Percentiles rank a stretch among this genome's conserved stretches.
These are phyloP conservation scores for Chrysochloris asiatica DNA, from an alignment of 2,113 vertebrate species.

Conservation along the genomic window DNA sequence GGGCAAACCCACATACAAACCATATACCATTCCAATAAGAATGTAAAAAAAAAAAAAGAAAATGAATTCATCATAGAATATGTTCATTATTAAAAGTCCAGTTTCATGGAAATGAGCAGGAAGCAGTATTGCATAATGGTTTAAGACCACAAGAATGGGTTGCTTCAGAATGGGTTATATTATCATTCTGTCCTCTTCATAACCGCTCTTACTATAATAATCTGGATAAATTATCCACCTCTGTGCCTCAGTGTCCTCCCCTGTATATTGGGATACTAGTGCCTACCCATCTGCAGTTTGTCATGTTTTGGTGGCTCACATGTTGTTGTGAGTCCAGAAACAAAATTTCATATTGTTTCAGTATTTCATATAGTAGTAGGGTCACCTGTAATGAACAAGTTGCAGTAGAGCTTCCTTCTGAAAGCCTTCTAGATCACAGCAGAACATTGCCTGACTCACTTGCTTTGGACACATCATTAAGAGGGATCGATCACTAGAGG, in stretches of 20 bases:
- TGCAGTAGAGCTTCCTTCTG: background rate
- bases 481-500: background rate
- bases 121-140: background rate
- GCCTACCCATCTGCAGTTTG: background rate
- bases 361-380: background rate
- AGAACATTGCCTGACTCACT: background rate
- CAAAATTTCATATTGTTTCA: background rate
- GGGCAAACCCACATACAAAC: background rate
- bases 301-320: background rate
- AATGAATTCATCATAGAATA: background rate
- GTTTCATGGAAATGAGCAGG: background rate
- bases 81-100: background rate
- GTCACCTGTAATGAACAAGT: background rate
- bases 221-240: too few relatives aligned
- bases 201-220: too few relatives aligned
- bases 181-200: too few relatives aligned
- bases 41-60: background rate
- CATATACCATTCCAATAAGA: background rate
- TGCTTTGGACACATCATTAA: background rate
- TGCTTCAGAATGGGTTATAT: background rate
- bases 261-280: too few relatives aligned
- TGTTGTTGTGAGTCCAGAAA: background rate
- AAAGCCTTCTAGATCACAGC: background rate
- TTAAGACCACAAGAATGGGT: constrained; percentile 21
- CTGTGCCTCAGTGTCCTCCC: too few relatives aligned